These are phyloP conservation scores for Scarus forsteni DNA, from an alignment of 2,797 vertebrate genomes.

Conservation along the genomic window DNA sequence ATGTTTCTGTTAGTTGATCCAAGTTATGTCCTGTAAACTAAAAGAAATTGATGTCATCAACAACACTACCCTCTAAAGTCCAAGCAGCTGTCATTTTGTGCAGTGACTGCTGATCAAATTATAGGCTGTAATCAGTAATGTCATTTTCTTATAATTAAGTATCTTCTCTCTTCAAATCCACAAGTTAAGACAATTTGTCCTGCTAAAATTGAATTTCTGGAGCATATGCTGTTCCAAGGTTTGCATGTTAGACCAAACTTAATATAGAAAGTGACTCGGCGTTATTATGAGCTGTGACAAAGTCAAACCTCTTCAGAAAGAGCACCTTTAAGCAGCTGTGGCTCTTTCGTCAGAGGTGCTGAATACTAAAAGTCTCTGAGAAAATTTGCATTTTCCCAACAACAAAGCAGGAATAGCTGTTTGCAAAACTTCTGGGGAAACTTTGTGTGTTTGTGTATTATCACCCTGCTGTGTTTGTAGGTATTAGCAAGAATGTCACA, in stretches of 20 bases:
- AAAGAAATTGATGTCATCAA: too few species aligned
- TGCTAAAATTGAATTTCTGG: conserved; percentile 10
- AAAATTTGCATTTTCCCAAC: neutral
- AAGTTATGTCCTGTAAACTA: too few species aligned
- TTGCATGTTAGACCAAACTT: conserved; percentile 10
- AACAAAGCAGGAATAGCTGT: neutral
- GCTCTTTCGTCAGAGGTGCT: neutral
- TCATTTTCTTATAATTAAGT: too few species aligned
- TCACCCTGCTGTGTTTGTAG: neutral
- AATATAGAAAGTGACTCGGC: conserved; percentile 22
- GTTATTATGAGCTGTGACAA: conserved; percentile 12
- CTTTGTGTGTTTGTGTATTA: neutral
- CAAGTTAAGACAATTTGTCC: too few species aligned
- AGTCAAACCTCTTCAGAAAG: neutral
- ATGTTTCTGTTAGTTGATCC: too few species aligned
- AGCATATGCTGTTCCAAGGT: conserved; percentile 14
- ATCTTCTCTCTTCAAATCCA: too few species aligned
- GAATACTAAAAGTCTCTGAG: neutral
- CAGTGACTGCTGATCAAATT: too few species aligned
- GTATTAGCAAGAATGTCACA: neutral
- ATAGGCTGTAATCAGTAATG: too few species aligned
- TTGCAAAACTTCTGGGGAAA: neutral
- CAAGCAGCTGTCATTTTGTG: too few species aligned
- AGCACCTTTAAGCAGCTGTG: neutral
- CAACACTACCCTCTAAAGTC: too few species aligned